phyloP scores from a whole-genome alignment of 2,113 vertebrate species.

The human region GRCh38 chr4:105798501-105799000 shows the following conservation, averaged over 20 bases:
- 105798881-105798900: not conserved
- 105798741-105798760: not conserved
- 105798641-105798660: not conserved
- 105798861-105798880: not conserved
- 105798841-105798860: not conserved
- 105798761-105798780: not conserved
- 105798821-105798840: not conserved
- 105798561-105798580: not conserved
- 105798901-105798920: not conserved
- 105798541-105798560: not conserved
- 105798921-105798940: not conserved
- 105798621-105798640: not conserved
- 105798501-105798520: not conserved
- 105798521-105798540: not conserved
- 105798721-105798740: not conserved
- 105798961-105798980: not conserved
- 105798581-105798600: not conserved
- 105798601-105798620: not conserved
- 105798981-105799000: not conserved
- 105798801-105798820: not conserved
- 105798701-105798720: not conserved
- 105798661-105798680: not conserved
- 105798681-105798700: not conserved
- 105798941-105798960: not conserved
- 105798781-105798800: not conserved